Conservation (phyloP, 1,140 invertebrate genomes). For the Papilio dardanus region DNA sequence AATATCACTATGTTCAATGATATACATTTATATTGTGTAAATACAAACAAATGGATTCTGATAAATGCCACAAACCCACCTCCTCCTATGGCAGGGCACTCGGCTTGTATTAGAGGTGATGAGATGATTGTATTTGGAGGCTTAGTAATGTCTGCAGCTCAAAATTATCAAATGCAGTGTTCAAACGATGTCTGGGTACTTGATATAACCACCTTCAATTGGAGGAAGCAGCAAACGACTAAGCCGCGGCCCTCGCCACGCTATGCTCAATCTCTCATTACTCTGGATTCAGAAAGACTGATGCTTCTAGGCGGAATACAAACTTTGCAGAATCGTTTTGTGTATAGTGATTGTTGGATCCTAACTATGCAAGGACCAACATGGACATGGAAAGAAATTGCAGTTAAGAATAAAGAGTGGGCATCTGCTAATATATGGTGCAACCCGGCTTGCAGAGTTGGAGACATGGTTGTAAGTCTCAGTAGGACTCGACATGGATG, state of each 20-base stretch:
- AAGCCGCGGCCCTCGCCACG: slow-evolving; percentile 89
- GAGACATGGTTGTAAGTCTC: slow-evolving; percentile 86
- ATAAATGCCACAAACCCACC: slow-evolving; percentile 86
- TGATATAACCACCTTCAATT: slow-evolving; percentile 89
- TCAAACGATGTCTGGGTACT: slow-evolving; percentile 96
- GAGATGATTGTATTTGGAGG: slow-evolving; percentile 97
- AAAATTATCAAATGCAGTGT: slow-evolving; percentile 83
- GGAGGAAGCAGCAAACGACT: slow-evolving; percentile 89
- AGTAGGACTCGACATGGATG: slow-evolving; percentile 83
- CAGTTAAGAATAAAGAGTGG: slow-evolving; percentile 88
- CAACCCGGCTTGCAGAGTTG: slow-evolving; percentile 92
- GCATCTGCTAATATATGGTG: slow-evolving; percentile 95
- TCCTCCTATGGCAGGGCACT: slow-evolving; percentile 94
- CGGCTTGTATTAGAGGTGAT: slow-evolving; percentile 93
- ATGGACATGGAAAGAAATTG: slow-evolving; percentile 93
- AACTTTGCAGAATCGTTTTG: slow-evolving; percentile 79
- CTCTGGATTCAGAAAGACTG: slow-evolving; percentile 86
- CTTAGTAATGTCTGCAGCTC: slow-evolving; percentile 70
- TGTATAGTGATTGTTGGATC: slow-evolving; percentile 86
- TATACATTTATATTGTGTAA: slow-evolving; percentile 94
- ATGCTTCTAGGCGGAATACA: slow-evolving; percentile 88
- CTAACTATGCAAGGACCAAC: slow-evolving; percentile 84
- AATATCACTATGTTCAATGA: slow-evolving; percentile 95
- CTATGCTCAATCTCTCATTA: slow-evolving; percentile 95
- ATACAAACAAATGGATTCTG: slow-evolving; percentile 92